Base-by-base conservation (phyloP, 2,797 vertebrate genomes). In the Rhinella marina region DNA sequence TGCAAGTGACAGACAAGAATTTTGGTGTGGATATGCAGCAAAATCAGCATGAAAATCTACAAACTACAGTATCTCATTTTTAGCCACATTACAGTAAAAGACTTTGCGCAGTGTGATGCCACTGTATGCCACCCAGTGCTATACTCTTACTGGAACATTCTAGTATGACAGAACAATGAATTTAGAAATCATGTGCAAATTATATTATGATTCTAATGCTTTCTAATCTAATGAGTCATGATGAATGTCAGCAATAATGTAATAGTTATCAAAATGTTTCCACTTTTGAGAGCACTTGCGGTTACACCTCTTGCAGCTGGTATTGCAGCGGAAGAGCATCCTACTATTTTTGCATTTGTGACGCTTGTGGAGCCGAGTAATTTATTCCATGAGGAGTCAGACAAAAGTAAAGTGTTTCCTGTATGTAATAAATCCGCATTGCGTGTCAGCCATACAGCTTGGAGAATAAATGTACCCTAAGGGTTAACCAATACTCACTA, bases 401-500 rank as follows among this genome's bases (percentile, higher is more conserved):
- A 81, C 56, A 62, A 52, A 52, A n/a, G 21, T 25, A 59, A 57
- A 41, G 23, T 17, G 19, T 84, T 17, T 59, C 27, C 52, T 32
- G 50, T 56, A 84, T 21, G 52, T 84, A 54, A 73, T 84, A 73
- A 84, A 84, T 32, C 66, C 14, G 13, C 52, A 32, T 41, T 83
- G n/a, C 9, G 50, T 57, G 81, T 61, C 54, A 75, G 82, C 82
- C 27, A 19, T 21, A 56, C 48, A 73, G 82, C 72, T 17, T 48
- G 54, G 68, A 84, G 82, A 84, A 75, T 84, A 84, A 75, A 54
- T 84, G 54, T 17, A 48, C 68, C 82, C 68, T 59, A 59, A 21
- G 66, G 66, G 82, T 72, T 72, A 83, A 81, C 29, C 27, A 62
- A 57, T n/a, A 62, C 59, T 48, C 41, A 25, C 79, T 81, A 64